These are phyloP conservation scores for Macrochelys suwanniensis DNA, from an alignment of 2,797 vertebrate genomes.

Conservation along the genomic window DNA sequence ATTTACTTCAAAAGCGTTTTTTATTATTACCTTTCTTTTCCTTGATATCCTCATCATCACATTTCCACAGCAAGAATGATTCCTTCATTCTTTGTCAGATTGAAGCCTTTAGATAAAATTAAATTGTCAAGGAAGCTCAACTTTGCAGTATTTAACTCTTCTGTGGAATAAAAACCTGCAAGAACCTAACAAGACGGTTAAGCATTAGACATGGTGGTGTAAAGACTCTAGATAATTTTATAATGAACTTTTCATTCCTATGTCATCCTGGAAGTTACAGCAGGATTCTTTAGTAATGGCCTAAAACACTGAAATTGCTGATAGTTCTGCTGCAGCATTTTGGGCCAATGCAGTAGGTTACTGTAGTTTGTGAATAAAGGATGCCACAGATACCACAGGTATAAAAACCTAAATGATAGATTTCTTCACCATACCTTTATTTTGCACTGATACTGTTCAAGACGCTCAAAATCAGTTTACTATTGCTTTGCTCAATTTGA, in stretches of 20 bases:
- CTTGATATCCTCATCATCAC: background rate
- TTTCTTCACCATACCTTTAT: background rate
- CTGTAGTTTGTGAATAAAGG: background rate
- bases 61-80: constrained; percentile 15
- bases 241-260: background rate
- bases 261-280: background rate
- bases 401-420: background rate
- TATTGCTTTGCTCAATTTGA: background rate
- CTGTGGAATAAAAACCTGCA: background rate
- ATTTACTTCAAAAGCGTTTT: constrained; percentile 54
- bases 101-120: constrained; percentile 39
- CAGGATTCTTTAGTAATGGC: background rate
- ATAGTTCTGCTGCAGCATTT: background rate
- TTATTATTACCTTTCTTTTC: constrained; percentile 18
- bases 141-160: constrained; percentile 28
- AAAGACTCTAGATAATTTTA: background rate
- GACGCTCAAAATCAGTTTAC: rapidly evolving
- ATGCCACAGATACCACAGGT: background rate
- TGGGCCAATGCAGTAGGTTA: background rate
- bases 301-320: background rate
- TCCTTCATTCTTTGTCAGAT: constrained; percentile 28
- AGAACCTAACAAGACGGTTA: background rate
- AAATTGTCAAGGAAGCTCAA: constrained; percentile 1
- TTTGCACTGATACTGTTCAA: background rate
- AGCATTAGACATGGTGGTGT: background rate